phyloP scores from a whole-genome alignment of 2,113 vertebrate genomes.

The Stictonetta naevosa region DNA sequence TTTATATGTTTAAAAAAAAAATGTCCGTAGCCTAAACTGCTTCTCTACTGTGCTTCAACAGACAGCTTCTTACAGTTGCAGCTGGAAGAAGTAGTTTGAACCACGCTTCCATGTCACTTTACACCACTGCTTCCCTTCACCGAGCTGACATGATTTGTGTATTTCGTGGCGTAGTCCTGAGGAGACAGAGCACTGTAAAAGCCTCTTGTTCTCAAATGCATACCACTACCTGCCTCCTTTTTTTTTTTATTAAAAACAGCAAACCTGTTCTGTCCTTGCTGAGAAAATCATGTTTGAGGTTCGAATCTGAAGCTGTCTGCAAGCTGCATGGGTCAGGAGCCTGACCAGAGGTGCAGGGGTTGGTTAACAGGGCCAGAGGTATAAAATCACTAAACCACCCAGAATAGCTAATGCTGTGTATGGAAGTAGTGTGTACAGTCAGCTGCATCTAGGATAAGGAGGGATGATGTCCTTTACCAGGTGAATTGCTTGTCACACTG shows the following conservation, averaged over 20 bases:
- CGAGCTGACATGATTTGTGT: background rate
- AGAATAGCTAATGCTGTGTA: background rate
- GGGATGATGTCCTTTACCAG: constrained; percentile 20
- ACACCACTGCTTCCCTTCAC: background rate
- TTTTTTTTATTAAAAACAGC: background rate
- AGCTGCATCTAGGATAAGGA: background rate
- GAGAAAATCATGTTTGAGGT: background rate
- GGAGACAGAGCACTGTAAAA: background rate
- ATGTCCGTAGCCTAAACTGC: background rate
- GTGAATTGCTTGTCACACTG: constrained; percentile 43
- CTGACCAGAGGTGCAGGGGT: background rate
- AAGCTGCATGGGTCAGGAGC: background rate
- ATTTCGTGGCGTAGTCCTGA: background rate
- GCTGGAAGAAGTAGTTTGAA: background rate
- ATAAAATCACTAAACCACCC: background rate
- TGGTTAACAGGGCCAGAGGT: background rate
- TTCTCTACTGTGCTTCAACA: background rate
- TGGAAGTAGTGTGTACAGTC: background rate
- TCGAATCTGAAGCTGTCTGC: background rate
- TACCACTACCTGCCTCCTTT: background rate
- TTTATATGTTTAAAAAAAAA: background rate
- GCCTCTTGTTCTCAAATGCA: background rate
- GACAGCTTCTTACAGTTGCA: background rate
- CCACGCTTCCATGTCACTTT: background rate
- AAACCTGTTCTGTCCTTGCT: background rate